These are phyloP conservation scores for Candoia aspera DNA, from an alignment of 2,113 vertebrate genomes.

Conservation along the genomic window DNA sequence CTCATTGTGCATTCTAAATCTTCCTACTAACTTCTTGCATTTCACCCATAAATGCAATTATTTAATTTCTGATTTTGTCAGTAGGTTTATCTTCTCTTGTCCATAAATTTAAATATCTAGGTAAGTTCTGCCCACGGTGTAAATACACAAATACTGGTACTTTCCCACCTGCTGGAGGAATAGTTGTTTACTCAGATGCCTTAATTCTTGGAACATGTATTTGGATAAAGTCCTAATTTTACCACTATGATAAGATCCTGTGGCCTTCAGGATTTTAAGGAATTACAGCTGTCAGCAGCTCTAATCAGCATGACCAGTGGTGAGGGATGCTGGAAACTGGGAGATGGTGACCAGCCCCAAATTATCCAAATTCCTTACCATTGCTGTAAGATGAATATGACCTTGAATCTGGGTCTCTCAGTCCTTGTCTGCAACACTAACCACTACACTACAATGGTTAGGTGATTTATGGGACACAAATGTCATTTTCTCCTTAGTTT, in stretches of 20 bases:
- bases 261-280: neutral
- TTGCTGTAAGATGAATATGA: neutral
- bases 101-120: neutral
- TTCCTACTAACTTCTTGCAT: neutral
- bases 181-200: neutral
- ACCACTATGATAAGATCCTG: neutral
- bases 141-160: neutral
- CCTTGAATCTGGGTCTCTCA: neutral
- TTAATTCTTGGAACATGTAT: neutral
- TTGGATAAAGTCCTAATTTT: neutral
- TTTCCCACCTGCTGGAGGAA: neutral
- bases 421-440: neutral
- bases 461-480: neutral
- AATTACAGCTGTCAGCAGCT: neutral
- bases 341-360: neutral
- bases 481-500: neutral
- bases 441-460: neutral
- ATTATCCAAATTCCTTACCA: neutral
- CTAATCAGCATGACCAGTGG: neutral
- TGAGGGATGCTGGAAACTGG: neutral
- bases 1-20: neutral
- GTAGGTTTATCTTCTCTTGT: neutral
- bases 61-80: neutral
- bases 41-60: neutral
- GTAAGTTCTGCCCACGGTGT: neutral